Evolutionary conservation across 1,140 invertebrate species (phyloP), one percentile per base, ranked within the genome.

Genomic region (Calosoma granatense): DNA sequence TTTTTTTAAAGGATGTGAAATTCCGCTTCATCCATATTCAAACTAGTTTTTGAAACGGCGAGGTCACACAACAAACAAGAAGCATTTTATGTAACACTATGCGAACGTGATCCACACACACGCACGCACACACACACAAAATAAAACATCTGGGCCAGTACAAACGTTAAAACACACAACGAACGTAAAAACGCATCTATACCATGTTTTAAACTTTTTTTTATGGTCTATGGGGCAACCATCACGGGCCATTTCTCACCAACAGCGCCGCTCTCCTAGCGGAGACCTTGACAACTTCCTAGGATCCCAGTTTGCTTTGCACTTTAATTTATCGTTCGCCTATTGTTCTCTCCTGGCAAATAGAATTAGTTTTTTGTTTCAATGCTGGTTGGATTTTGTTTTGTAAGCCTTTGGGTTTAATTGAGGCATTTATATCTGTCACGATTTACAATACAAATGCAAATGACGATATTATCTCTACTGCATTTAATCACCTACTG

Each of bases 61-160:
- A 47, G 41, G 41, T 47, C 41, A 47, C 17, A 47, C 17, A 47
- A 17, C 41, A 47, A n/a, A 47, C 6, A 47, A 47, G 15, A 6
- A 47, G 3, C 41, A 17, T 17, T 47, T 47, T 47, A 47, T 47
- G 17, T 47, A 47, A 47, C 26, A 30, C 4, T 30, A 30, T 30
- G 14, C n/a, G n/a, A n/a, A n/a, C n/a, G n/a, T n/a, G n/a, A 6
- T 30, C 26, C 26, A 30, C 26, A 30, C 26, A 6, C 4, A 14
- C 26, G 26, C n/a, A n/a, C n/a, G n/a, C n/a, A n/a, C n/a, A n/a
- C n/a, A n/a, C 26, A 14, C 26, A 30, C 41, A 17, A 47, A 47
- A 47, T 47, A 47, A 47, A 47, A 47, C 41, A 47, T 47, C 41
- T 47, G 41, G 41, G 17, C 41, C 41, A 47, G 17, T 36, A 47